Evolutionary conservation across 1,140 invertebrate species (phyloP).

Genomic region (Thaumatotibia leucotreta): DNA sequence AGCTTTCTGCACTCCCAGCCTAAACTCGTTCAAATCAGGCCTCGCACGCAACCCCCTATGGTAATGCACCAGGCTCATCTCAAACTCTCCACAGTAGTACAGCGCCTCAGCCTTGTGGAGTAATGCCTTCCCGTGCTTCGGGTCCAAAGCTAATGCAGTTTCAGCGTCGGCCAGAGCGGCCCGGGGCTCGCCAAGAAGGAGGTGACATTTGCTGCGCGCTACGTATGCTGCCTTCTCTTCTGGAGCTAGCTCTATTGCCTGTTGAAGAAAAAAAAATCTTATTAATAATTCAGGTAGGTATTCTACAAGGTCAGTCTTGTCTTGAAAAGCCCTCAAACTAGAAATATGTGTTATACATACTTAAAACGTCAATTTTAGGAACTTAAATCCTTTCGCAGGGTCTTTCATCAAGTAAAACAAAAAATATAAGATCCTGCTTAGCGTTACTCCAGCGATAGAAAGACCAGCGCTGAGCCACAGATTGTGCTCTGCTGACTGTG

Average conservation of each 20-base stretch:
- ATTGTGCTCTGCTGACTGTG: too few relatives aligned
- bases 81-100: conserved; percentile 95
- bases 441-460: too few relatives aligned
- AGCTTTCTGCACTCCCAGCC: conserved; percentile 94
- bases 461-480: too few relatives aligned
- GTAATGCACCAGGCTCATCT: conserved; percentile 94
- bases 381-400: too few relatives aligned
- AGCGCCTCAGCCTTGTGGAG: conserved; percentile 95
- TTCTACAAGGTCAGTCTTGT: too few relatives aligned
- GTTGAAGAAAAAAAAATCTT: conserved; percentile 25
- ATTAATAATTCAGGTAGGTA: too few relatives aligned
- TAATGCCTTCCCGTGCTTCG: conserved; percentile 88
- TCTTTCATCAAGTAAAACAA: too few relatives aligned
- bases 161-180: conserved; percentile 92
- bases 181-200: conserved; percentile 90
- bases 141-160: conserved; percentile 85
- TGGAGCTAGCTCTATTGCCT: conserved; percentile 92
- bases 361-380: too few relatives aligned
- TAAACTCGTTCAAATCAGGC: conserved; percentile 91
- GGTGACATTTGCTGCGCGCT: conserved; percentile 91
- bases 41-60: conserved; percentile 90
- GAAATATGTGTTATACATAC: too few relatives aligned
- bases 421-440: too few relatives aligned
- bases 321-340: too few relatives aligned
- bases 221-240: conserved; percentile 91